Base-by-base conservation (phyloP, 2,888 invertebrate species). In the Spatulosminthurus flaviceps region DNA sequence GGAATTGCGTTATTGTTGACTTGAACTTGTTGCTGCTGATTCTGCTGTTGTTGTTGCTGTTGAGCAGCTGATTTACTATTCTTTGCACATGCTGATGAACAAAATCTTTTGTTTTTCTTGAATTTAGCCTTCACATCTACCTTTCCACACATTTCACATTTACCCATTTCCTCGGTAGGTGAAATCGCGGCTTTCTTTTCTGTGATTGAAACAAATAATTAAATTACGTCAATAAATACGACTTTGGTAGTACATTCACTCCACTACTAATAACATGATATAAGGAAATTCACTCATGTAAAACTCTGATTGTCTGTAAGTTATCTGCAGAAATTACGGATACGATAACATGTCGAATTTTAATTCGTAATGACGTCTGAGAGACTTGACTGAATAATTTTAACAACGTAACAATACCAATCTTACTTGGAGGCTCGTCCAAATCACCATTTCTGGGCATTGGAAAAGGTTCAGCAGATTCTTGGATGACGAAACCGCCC, bases 401-500 rank as follows among this genome's bases (percentile, higher is more conserved):
- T 43, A 42, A n/a, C 21, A 64, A 64, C 24, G 7, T 24, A 4
- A 9, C n/a, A 2, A 22, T n/a, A 64, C 13, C 22, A 64, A 64
- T 22, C 92, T 92, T 90, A 93, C 93, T 91, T 72, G 93, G 92
- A n/a, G 94, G 93, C 87, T 94, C 95, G 77, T 93, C 93, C 1
- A 88, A 87, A 71, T 91, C 90, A 88, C 92, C 90, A 87, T 92
- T 82, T 72, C 80, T 81, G n/a, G 64, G 81, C 74, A 96, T 95
- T 79, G 95, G 94, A 87, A 95, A 95, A 0, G 95, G 95, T 88
- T 95, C 95, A 0, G 93, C 93, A 0, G 95, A 90, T 89, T 98
- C 98, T 87, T 97, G 96, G 84, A 98, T 97, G 9, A 98, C 95
- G 88, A 96, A 97, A 75, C 97, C 97, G 87, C 97, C 97, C 82